These are phyloP conservation scores for Papilio dardanus DNA, from an alignment of 1,140 invertebrate genomes.

Conservation along the genomic window DNA sequence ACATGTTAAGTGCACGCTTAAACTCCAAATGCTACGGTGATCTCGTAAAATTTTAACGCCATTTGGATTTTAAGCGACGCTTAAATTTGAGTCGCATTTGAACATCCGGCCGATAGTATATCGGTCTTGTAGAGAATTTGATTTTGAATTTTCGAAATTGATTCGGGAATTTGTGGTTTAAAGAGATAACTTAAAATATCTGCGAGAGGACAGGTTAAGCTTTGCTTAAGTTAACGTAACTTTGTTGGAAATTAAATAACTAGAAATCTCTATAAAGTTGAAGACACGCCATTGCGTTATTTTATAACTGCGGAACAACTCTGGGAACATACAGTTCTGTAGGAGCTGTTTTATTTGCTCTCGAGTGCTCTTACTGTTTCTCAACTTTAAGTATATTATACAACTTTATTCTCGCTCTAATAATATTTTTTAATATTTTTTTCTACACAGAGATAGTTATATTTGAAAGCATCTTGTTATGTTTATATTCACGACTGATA, in stretches of 20 bases:
- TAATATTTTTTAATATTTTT: not conserved
- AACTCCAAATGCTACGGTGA: too few species aligned
- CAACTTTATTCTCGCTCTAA: conserved; percentile 6
- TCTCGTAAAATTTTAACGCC: too few species aligned
- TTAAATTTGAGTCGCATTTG: too few species aligned
- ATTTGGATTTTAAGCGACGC: too few species aligned
- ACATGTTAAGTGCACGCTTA: too few species aligned
- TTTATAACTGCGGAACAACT: conserved; percentile 26
- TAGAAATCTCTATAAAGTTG: conserved; percentile 32
- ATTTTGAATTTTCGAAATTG: too few species aligned
- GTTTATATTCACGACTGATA: not conserved
- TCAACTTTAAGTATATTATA: conserved; percentile 23
- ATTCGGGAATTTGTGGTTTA: not conserved
- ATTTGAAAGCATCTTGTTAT: not conserved
- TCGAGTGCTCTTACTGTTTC: conserved; percentile 22
- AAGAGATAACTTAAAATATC: not conserved
- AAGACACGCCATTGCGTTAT: conserved; percentile 25
- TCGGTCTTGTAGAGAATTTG: too few species aligned
- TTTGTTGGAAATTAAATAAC: conserved; percentile 29
- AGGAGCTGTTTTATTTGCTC: conserved; percentile 27
- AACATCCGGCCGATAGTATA: too few species aligned
- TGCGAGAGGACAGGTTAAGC: not conserved
- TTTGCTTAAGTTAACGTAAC: conserved; percentile 10
- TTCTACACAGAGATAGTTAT: not conserved
- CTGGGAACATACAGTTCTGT: conserved; percentile 5